These are phyloP conservation scores for Mus caroli DNA, from an alignment of 2,797 vertebrate genomes.

Conservation along the genomic window DNA sequence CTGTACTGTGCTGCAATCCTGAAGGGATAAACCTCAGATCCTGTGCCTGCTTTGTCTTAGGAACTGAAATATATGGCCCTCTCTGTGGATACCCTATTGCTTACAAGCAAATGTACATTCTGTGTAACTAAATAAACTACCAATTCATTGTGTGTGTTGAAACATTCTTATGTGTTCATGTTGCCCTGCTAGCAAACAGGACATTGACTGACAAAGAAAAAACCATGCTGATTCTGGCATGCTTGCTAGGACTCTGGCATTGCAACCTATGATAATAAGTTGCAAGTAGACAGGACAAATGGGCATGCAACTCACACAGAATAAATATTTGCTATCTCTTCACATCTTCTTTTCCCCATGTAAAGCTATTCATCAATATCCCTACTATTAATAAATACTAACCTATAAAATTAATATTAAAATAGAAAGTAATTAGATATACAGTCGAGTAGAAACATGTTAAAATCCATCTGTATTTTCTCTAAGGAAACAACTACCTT, in stretches of 20 bases:
- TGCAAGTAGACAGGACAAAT: not conserved
- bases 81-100: not conserved
- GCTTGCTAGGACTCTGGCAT: not conserved
- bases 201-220: not conserved
- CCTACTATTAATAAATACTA: conserved; percentile 27
- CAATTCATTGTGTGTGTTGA: not conserved
- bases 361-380: conserved; percentile 35
- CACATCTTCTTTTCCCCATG: not conserved
- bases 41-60: not conserved
- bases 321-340: not conserved
- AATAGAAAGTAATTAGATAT: conserved; percentile 36
- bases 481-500: conserved; percentile 56
- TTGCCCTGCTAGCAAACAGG: not conserved
- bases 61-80: not conserved
- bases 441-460: conserved; percentile 42
- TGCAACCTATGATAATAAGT: not conserved
- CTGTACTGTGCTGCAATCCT: not conserved
- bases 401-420: conserved; percentile 60
- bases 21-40: not conserved
- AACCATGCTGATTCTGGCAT: not conserved
- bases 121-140: not conserved
- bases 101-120: not conserved
- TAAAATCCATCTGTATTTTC: conserved; percentile 21
- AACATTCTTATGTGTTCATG: not conserved
- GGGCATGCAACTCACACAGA: not conserved